phyloP scores from a whole-genome alignment of 2,113 vertebrate species.

The Empidonax traillii region DNA sequence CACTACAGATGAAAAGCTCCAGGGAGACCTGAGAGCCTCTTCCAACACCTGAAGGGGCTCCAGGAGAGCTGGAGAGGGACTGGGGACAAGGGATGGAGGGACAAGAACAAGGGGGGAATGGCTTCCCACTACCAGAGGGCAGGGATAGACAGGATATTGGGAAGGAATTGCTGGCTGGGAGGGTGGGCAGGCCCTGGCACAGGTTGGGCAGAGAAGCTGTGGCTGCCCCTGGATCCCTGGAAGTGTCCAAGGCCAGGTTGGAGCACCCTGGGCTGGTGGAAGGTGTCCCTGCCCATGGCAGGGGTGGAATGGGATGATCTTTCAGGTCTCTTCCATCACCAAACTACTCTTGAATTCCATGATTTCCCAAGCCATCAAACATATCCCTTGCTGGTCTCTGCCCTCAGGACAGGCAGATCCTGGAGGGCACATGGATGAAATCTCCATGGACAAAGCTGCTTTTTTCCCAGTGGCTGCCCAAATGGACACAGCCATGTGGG shows the following conservation, averaged over 20 bases:
- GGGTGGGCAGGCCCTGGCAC: not conserved
- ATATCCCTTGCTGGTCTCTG: not conserved
- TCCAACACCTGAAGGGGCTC: not conserved
- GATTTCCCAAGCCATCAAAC: not conserved
- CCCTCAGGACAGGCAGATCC: fast-evolving
- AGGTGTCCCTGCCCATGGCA: not conserved
- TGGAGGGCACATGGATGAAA: fast-evolving
- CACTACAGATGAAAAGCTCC: not conserved
- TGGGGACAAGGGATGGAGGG: not conserved
- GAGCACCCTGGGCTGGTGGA: not conserved
- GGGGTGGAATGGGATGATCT: fast-evolving
- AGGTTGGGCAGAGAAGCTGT: not conserved
- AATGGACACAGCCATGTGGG: fast-evolving
- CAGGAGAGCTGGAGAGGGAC: not conserved
- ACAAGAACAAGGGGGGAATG: not conserved
- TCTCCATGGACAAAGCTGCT: not conserved
- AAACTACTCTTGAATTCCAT: not conserved
- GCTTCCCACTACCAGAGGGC: not conserved
- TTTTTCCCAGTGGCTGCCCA: fast-evolving
- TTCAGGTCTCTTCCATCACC: not conserved
- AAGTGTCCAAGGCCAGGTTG: not conserved
- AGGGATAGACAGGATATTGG: fast-evolving
- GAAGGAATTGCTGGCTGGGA: not conserved
- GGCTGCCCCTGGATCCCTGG: not conserved
- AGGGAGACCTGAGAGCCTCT: not conserved